A percentile compares a stretch with the other conserved stretches of the same genome.
Conservation (phyloP, 2,888 invertebrate genomes). For the Ditula angustiorana region DNA sequence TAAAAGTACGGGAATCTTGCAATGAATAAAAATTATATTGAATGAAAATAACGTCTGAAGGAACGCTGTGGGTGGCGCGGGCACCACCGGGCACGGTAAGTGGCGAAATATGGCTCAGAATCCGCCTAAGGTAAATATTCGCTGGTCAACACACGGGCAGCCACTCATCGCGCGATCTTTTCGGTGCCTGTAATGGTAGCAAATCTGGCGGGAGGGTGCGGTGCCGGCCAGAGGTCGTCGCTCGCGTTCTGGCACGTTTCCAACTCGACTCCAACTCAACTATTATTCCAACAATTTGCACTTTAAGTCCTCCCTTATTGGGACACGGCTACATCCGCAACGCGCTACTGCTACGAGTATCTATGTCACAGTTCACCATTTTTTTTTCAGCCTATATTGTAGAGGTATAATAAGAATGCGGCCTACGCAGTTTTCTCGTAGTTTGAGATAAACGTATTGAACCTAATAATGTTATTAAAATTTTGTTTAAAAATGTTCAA, state of each 20-base stretch:
- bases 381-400: constrained; percentile 10
- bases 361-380: constrained; percentile 23
- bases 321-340: constrained; percentile 38
- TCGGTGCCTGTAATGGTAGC: constrained; percentile 55
- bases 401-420: constrained; percentile 1
- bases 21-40: constrained; percentile 24
- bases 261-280: constrained; percentile 60
- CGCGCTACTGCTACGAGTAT: constrained; percentile 16
- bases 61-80: constrained; percentile 43
- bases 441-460: too few species aligned
- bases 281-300: constrained; percentile 69
- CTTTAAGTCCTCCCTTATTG: constrained; percentile 49
- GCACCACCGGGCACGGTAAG: constrained; percentile 36
- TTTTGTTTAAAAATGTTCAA: too few species aligned
- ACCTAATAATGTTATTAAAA: too few species aligned
- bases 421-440: too few species aligned
- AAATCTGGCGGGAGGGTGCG: constrained; percentile 49
- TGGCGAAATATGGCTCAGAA: constrained; percentile 50
- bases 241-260: constrained; percentile 62
- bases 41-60: constrained; percentile 1
- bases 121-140: constrained; percentile 47
- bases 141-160: constrained; percentile 43
- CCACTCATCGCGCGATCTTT: constrained; percentile 41
- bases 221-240: constrained; percentile 59
- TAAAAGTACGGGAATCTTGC: background rate